Evolutionary conservation across 2,888 invertebrate species (phyloP), one percentile per base, ranked within the genome.

Genomic region (Heliconius charithonia): DNA sequence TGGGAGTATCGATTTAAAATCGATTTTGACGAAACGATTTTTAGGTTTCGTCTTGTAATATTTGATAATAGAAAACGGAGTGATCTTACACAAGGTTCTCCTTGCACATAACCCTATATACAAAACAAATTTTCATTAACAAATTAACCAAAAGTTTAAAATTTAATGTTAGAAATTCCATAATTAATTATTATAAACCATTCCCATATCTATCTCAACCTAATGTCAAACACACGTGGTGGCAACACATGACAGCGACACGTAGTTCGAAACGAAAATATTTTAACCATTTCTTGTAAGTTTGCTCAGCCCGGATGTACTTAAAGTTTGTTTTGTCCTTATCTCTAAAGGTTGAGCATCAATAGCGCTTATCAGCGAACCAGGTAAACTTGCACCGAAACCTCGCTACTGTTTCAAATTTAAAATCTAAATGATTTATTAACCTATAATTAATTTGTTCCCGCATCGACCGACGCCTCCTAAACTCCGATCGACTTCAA

Each of bases 241-340:
- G 84, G 83, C 86, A 85, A 85, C 85, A 86, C 86, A 59, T 59
- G 59, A 59, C 59, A 59, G 59, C 86, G 84, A 10, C 88, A 88
- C 85, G 84, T 25, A 62, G 10, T 45, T 29, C 73, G 83, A 84
- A 83, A 86, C 86, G 88, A 89, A 89, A 88, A 89, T 86, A 83
- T 86, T 86, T 86, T 67, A 83, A 77, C 75, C 75, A 76, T 72
- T 81, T 71, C 76, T 85, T 88, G 90, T 91, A 91, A 89, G 87
- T 86, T 88, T 81, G 71, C 83, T 87, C 82, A 84, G 90, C 88
- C 92, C 93, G 93, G 93, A 93, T 93, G 92, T 91, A 85, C 84
- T 86, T 84, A 79, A 82, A 84, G 87, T 82, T 92, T 91, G 91
- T 91, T 91, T 88, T 84, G 79, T 82, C 82, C 87, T 92, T 93